Evolutionary conservation across 2,888 invertebrate species (phyloP).

Genomic region (Drosophila formosana): DNA sequence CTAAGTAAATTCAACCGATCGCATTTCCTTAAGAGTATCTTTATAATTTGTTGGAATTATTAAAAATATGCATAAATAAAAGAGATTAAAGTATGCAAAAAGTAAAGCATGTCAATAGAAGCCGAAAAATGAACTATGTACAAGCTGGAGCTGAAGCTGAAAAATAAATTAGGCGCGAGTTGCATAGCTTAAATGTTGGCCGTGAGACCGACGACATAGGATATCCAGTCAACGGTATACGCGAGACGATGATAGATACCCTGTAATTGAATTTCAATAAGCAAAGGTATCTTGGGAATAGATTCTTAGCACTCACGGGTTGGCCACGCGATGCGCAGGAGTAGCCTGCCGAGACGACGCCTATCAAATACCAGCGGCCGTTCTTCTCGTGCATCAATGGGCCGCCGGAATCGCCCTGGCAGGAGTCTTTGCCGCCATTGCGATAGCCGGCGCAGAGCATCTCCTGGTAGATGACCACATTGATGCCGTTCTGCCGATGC

Average conservation of each 20-base stretch:
- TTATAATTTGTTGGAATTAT: slow-evolving; percentile 27
- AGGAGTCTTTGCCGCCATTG: slow-evolving; percentile 90
- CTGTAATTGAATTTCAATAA: slow-evolving; percentile 3
- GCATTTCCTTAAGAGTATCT: slow-evolving; percentile 3
- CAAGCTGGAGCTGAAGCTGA: slow-evolving; percentile 38
- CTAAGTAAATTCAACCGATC: slow-evolving; percentile 48
- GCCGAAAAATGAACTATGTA: slow-evolving; percentile 67
- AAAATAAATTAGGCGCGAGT: slow-evolving; percentile 53
- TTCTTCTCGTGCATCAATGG: slow-evolving; percentile 95
- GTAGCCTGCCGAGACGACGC: slow-evolving; percentile 96
- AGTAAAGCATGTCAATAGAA: slow-evolving; percentile 32
- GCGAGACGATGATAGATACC: slow-evolving; percentile 97
- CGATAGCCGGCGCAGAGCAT: slow-evolving; percentile 98
- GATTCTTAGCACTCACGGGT: slow-evolving; percentile 85
- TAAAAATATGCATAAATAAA: slow-evolving; percentile 60
- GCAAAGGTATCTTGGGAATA: not conserved
- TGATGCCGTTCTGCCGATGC: slow-evolving; percentile 88
- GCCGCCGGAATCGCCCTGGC: slow-evolving; percentile 90
- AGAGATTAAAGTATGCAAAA: slow-evolving; percentile 26
- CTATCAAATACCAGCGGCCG: slow-evolving; percentile 95
- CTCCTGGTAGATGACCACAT: slow-evolving; percentile 94
- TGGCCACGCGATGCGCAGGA: slow-evolving; percentile 97
- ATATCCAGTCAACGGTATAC: slow-evolving; percentile 97
- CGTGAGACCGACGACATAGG: slow-evolving; percentile 86
- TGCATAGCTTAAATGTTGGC: slow-evolving; percentile 76